Evolutionary conservation across 2,888 invertebrate genomes (phyloP).

Genomic region (Andrena praecox): DNA sequence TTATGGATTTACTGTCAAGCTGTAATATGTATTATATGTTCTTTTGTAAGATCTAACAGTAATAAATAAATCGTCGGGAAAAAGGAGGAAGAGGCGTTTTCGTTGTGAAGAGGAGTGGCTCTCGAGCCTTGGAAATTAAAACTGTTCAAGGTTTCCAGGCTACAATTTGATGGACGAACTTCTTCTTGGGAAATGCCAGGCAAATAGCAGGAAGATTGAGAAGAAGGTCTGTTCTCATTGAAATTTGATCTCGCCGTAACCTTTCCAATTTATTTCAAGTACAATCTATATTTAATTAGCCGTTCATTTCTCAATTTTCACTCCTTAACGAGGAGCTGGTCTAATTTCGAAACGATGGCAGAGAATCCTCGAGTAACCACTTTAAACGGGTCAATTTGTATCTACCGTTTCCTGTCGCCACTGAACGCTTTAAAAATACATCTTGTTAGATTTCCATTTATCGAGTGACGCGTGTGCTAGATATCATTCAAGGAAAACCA

Average conservation of each 20-base stretch:
- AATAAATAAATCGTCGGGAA: constrained; percentile 80
- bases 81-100: constrained; percentile 11
- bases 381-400: neutral
- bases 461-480: neutral
- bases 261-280: too few species aligned
- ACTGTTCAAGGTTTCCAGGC: neutral
- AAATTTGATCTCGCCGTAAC: too few species aligned
- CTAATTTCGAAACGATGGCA: too few species aligned
- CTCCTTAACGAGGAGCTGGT: too few species aligned
- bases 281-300: too few species aligned
- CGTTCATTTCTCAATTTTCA: too few species aligned
- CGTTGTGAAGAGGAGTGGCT: neutral
- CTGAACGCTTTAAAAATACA: neutral
- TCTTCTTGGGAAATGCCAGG: too few species aligned
- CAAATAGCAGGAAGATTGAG: too few species aligned
- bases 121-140: neutral
- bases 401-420: neutral
- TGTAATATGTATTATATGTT: constrained; percentile 83
- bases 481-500: neutral
- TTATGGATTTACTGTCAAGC: constrained; percentile 77
- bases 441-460: constrained; percentile 1
- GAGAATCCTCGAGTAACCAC: too few species aligned
- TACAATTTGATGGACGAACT: too few species aligned
- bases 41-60: constrained; percentile 83
- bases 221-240: too few species aligned